Base-by-base conservation (phyloP, 2,113 vertebrate species). In the Upupa epops region DNA sequence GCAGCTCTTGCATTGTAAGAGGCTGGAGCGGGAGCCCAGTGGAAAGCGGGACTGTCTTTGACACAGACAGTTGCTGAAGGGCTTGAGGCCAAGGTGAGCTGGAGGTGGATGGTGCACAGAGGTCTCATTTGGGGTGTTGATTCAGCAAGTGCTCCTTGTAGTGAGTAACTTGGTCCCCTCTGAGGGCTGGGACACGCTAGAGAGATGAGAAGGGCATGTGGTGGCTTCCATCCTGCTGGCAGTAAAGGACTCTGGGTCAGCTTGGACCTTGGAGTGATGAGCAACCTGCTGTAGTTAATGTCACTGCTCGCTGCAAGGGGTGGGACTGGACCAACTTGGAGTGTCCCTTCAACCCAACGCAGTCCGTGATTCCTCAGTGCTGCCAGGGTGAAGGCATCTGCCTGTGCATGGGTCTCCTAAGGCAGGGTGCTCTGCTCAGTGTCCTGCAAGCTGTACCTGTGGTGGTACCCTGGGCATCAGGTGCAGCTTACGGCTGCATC, bases 381-480 rank as follows among this genome's bases (percentile, higher is more conserved):
- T 17, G 17, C 21, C 1, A 7, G 31, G 6, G 16, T 32, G 5
- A 34, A 25, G 51, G 49, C 32, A 11, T 19, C 68, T 66, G 25
- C 40, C 32, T 5, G 0, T 5, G 36, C 8, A 0, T 34, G 13
- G 49, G 17, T 49, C 31, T 18, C 3, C 0, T 12, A 3, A 31
- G 48, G 14, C 6, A 0, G 0, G 7, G 9, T 18, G 69, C 31
- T 64, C 49, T 29, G 46, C 14, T 7, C 31, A 12, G 24, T 19
- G 37, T 20, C 1, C 2, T 2, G 17, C 40, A 2, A 42, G n/a
- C 24, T 16, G 1, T 3, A 12, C 13, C 3, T 66, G 21, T 32
- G 10, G 0, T 8, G 55, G 26, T 49, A 1, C 59, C 3, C 2
- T 1, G 21, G 46, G 10, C 31, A 3, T 5, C 24, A 3, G 40